A percentile compares a stretch with the other conserved stretches of the same genome.
These are phyloP conservation scores for Philhelius pedissequus DNA, from an alignment of 2,888 invertebrate genomes.

Conservation along the genomic window DNA sequence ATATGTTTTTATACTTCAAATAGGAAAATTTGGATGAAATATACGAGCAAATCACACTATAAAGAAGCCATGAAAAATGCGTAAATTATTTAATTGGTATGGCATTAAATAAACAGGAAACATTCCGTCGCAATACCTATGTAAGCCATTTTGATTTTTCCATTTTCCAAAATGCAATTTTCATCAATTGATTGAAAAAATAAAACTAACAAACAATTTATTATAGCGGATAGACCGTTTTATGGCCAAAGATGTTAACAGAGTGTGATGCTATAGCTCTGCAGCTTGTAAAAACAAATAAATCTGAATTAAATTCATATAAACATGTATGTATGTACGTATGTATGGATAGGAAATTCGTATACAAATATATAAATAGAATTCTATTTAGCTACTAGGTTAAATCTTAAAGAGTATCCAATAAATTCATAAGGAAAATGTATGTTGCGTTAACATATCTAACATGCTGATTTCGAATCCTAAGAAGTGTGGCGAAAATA, in stretches of 20 bases:
- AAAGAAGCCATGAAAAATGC: constrained; percentile 37
- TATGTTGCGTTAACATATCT: constrained; percentile 36
- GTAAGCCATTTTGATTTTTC: not conserved
- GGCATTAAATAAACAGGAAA: constrained; percentile 39
- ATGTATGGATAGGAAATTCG: not conserved
- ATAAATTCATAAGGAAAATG: constrained; percentile 42
- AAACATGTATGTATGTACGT: too few relatives aligned
- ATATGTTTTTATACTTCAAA: constrained; percentile 35
- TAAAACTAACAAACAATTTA: constrained; percentile 9
- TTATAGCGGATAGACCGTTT: constrained; percentile 38
- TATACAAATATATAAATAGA: constrained; percentile 15
- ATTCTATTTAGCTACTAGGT: constrained; percentile 22
- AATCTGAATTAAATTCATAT: constrained; percentile 23
- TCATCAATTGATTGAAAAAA: not conserved
- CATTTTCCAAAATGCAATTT: constrained; percentile 25
- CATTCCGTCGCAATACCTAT: not conserved
- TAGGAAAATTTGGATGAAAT: constrained; percentile 17
- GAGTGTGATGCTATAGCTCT: not conserved
- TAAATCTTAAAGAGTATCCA: constrained; percentile 24
- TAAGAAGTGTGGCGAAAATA: constrained; percentile 45
- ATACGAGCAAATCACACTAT: constrained; percentile 3
- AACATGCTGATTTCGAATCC: constrained; percentile 28
- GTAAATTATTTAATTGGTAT: constrained; percentile 53
- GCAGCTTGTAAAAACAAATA: constrained; percentile 30
- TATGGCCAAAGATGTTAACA: constrained; percentile 45